A percentile compares a stretch with the other conserved stretches of the same genome.
phyloP scores from a whole-genome alignment of 2,113 vertebrate genomes.

The Scophthalmus maximus region DNA sequence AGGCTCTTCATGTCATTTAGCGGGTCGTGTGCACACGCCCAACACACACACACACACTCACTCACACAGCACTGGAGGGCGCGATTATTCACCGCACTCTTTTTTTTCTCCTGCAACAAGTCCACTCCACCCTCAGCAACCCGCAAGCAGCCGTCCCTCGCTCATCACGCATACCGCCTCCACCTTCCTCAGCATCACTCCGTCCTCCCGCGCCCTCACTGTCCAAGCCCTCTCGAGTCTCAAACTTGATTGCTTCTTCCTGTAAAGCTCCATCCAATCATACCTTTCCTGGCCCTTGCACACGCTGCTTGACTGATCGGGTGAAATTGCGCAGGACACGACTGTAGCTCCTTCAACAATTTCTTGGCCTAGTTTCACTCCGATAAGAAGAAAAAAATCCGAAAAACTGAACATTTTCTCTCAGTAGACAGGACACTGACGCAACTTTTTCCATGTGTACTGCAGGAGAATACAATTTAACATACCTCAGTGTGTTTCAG shows the following conservation, averaged over 20 bases:
- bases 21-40: too few relatives aligned
- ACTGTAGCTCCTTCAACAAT: constrained; percentile 44
- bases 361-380: constrained; percentile 60
- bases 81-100: constrained; percentile 27
- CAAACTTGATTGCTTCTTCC: constrained; percentile 55
- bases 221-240: constrained; percentile 40
- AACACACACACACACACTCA: neutral
- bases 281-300: constrained; percentile 50
- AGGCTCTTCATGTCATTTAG: constrained; percentile 47
- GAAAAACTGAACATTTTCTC: neutral
- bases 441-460: too few relatives aligned
- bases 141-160: neutral
- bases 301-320: constrained; percentile 57
- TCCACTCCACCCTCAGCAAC: constrained; percentile 1
- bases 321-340: constrained; percentile 51
- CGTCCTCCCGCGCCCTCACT: constrained; percentile 22
- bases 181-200: constrained; percentile 11
- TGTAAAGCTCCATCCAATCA: constrained; percentile 50
- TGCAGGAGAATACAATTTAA: neutral
- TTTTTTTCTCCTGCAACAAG: constrained; percentile 14
- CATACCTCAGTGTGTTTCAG: too few relatives aligned
- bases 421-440: neutral
- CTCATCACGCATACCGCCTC: neutral
- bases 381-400: constrained; percentile 31
- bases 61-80: neutral